Evolutionary conservation across 2,888 invertebrate species (phyloP).

Genomic region (Chaitophorus viminalis): DNA sequence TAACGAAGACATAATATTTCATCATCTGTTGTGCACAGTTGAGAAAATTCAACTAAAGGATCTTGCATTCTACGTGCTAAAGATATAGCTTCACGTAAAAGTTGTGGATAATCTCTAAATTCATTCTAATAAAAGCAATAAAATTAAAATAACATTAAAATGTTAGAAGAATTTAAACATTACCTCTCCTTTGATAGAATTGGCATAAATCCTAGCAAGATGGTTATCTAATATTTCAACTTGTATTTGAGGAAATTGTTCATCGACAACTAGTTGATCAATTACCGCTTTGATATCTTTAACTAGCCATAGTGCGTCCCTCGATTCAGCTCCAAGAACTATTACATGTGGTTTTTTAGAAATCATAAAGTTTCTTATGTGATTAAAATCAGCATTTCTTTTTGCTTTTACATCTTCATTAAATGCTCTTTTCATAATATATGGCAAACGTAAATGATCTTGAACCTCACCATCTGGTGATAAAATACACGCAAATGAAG

Average conservation of each 20-base stretch:
- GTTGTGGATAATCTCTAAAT: constrained; percentile 91
- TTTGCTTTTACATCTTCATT: constrained; percentile 77
- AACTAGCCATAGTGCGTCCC: constrained; percentile 84
- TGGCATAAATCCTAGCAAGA: constrained; percentile 90
- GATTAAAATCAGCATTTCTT: constrained; percentile 75
- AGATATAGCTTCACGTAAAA: constrained; percentile 92
- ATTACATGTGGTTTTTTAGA: constrained; percentile 94
- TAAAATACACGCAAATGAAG: constrained; percentile 88
- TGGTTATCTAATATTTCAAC: constrained; percentile 96
- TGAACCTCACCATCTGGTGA: constrained; percentile 91
- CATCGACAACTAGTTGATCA: constrained; percentile 80
- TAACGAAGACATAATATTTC: constrained; percentile 95
- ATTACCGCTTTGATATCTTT: constrained; percentile 81
- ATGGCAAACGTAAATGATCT: constrained; percentile 88
- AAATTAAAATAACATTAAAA: neutral
- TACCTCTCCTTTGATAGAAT: constrained; percentile 84
- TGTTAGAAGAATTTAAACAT: constrained; percentile 64
- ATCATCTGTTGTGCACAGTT: constrained; percentile 94
- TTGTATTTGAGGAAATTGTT: constrained; percentile 85
- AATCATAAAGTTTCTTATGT: constrained; percentile 82
- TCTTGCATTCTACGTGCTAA: constrained; percentile 93
- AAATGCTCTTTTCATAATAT: constrained; percentile 84
- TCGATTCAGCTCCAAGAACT: constrained; percentile 88
- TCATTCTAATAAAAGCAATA: constrained; percentile 70
- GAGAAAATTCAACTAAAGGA: constrained; percentile 94